Conservation (phyloP, 2,888 invertebrate genomes). For the Cyrtodaria siliqua region DNA sequence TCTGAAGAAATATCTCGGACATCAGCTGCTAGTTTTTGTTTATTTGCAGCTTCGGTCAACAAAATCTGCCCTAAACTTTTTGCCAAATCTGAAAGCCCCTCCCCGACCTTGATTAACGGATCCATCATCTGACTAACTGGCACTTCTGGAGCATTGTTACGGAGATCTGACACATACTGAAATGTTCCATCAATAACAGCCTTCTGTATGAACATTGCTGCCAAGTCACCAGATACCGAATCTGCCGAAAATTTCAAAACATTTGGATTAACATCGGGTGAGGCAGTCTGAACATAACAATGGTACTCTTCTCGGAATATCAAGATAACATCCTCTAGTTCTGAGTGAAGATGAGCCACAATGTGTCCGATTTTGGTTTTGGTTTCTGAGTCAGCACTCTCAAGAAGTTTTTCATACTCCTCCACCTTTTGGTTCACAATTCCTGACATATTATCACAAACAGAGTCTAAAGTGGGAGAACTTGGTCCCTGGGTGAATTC, state of each 20-base stretch:
- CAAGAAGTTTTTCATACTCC: conserved; percentile 48
- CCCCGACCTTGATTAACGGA: conserved; percentile 26
- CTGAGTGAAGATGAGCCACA: conserved; percentile 55
- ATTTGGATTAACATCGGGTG: conserved; percentile 63
- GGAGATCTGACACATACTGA: conserved; percentile 69
- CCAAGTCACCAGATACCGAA: conserved; percentile 44
- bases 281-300: conserved; percentile 66
- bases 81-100: conserved; percentile 57
- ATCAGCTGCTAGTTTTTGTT: conserved; percentile 67
- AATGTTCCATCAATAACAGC: conserved; percentile 87
- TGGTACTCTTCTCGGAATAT: conserved; percentile 62
- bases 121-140: conserved; percentile 57
- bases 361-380: conserved; percentile 49
- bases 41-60: conserved; percentile 66
- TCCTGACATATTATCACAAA: conserved; percentile 57
- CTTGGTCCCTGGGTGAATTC: conserved; percentile 60
- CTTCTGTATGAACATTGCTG: conserved; percentile 69
- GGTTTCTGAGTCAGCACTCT: conserved; percentile 40
- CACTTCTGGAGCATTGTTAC: conserved; percentile 55
- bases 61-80: conserved; percentile 63
- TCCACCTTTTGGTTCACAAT: conserved; percentile 56
- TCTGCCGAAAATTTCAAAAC: conserved; percentile 60
- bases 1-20: conserved; percentile 46
- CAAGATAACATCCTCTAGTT: conserved; percentile 54
- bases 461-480: conserved; percentile 57